A percentile compares a stretch with the other conserved stretches of the same genome.
These are phyloP conservation scores for Phenganax marumi DNA, from an alignment of 92 coral and sea anemone genomes.

Conservation along the genomic window DNA sequence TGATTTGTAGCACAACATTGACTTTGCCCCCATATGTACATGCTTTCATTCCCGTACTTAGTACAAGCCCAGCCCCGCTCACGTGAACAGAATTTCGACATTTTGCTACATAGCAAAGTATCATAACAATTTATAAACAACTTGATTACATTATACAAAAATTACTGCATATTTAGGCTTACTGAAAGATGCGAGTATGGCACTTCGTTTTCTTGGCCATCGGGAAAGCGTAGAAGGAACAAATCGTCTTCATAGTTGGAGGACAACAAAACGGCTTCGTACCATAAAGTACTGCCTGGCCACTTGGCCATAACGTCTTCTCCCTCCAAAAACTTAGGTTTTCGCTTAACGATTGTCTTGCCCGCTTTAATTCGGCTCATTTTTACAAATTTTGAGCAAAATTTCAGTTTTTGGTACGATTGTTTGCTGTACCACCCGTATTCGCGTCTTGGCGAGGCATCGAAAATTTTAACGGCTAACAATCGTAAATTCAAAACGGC, in stretches of 20 bases:
- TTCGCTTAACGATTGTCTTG: neutral
- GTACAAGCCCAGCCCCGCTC: too few species aligned
- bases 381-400: neutral
- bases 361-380: neutral
- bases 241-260: constrained; percentile 30
- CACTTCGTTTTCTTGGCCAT: constrained; percentile 59
- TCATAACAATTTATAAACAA: neutral
- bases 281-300: constrained; percentile 89
- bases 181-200: constrained; percentile 64
- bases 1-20: too few species aligned
- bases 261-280: constrained; percentile 69
- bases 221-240: constrained; percentile 46
- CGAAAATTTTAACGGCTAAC: constrained; percentile 39
- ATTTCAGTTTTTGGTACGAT: neutral
- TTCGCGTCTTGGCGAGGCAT: neutral
- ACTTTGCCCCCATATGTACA: too few species aligned
- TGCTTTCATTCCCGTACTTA: too few species aligned
- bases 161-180: constrained; percentile 38
- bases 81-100: neutral
- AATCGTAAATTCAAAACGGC: constrained; percentile 45
- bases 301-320: constrained; percentile 84
- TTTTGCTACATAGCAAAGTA: constrained; percentile 11
- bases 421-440: neutral
- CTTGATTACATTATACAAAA: neutral
- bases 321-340: constrained; percentile 50